Percentiles rank a stretch among this genome's conserved stretches.
phyloP scores from a whole-genome alignment of 1,140 invertebrate species.

The Delia radicum region DNA sequence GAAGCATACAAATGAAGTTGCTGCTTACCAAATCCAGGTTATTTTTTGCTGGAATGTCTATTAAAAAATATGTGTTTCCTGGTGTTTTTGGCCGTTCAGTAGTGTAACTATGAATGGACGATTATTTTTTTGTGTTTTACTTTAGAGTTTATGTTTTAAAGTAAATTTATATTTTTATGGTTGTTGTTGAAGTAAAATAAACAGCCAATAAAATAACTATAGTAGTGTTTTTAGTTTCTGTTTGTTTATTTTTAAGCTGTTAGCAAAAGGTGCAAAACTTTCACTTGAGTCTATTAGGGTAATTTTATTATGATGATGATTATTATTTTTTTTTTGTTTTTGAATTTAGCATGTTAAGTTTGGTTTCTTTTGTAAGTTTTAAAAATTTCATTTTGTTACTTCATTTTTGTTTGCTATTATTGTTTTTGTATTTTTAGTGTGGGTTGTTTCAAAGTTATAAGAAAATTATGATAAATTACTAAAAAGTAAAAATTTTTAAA shows the following conservation, averaged over 20 bases:
- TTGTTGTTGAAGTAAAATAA: background rate
- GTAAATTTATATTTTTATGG: background rate
- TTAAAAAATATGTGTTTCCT: too few relatives aligned
- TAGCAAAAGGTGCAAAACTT: constrained; percentile 15
- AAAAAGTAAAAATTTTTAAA: background rate
- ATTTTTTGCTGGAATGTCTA: too few relatives aligned
- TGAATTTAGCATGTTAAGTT: too few relatives aligned
- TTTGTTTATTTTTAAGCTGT: background rate
- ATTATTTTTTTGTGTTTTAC: too few relatives aligned
- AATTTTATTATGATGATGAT: constrained; percentile 2
- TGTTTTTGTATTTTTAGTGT: background rate
- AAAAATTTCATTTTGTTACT: background rate
- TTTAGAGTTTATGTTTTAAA: background rate
- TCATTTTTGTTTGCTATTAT: background rate
- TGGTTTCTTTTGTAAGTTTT: background rate
- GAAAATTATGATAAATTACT: background rate
- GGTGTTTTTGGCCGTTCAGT: too few relatives aligned
- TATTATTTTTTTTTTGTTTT: background rate
- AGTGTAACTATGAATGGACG: too few relatives aligned
- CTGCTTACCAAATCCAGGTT: too few relatives aligned
- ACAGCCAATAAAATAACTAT: background rate
- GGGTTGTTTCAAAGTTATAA: background rate
- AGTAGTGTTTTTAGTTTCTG: background rate
- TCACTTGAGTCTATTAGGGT: constrained; percentile 13
- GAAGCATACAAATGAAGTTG: too few relatives aligned